Evolutionary conservation across 1,140 invertebrate species (phyloP).

Genomic region (Drosophila kepulauana): DNA sequence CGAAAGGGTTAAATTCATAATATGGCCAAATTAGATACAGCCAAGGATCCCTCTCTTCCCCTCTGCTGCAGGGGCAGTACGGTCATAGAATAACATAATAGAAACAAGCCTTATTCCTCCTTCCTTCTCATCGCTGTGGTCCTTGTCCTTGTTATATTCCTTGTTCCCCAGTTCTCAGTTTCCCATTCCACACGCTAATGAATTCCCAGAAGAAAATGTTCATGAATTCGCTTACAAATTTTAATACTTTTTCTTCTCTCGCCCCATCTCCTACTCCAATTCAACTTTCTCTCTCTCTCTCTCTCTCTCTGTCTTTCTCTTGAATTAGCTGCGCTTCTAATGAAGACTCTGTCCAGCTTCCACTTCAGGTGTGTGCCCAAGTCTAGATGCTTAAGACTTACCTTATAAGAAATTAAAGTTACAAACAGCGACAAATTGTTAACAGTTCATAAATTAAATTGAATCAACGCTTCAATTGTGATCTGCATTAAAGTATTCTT

Average conservation of each 20-base stretch:
- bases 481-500: no score
- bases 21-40: constrained; percentile 81
- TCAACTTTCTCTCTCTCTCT: background rate
- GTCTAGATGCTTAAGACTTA: background rate
- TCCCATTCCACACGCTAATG: constrained; percentile 55
- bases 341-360: constrained; percentile 26
- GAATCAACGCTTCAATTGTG: no score
- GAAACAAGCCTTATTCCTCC: constrained; percentile 44
- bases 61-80: constrained; percentile 22
- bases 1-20: constrained; percentile 83
- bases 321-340: constrained; percentile 56
- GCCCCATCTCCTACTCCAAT: background rate
- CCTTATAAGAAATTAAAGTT: no score
- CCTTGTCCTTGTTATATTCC: constrained; percentile 10
- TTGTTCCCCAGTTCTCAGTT: background rate
- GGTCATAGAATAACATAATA: constrained; percentile 76
- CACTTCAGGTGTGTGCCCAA: constrained; percentile 10
- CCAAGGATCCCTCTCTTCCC: background rate
- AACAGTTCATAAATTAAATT: no score
- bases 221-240: constrained; percentile 74
- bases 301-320: constrained; percentile 28
- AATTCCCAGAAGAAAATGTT: constrained; percentile 78
- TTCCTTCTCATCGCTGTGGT: no score
- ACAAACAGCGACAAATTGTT: no score
- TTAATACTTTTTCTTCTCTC: constrained; percentile 76